phyloP scores from a whole-genome alignment of 2,888 invertebrate species.

The Synergus itoensis region DNA sequence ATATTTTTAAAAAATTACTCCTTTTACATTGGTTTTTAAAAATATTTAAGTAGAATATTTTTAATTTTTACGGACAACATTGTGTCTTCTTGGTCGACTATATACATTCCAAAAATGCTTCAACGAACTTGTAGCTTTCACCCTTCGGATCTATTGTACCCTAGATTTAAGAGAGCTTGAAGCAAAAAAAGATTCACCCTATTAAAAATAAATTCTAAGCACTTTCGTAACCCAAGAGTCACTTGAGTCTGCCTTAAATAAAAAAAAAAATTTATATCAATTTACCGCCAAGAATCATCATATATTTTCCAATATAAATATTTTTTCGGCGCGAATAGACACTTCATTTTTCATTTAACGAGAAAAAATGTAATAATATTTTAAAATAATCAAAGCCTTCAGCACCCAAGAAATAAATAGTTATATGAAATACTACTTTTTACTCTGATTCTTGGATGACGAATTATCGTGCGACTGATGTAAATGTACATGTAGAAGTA shows the following conservation, averaged over 20 bases:
- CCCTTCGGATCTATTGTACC: slow-evolving; percentile 17
- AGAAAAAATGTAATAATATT: background rate
- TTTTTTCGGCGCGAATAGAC: background rate
- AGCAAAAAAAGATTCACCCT: background rate
- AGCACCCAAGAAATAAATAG: background rate
- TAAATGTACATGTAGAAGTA: slow-evolving; percentile 33
- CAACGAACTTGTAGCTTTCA: slow-evolving; percentile 33
- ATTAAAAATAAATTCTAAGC: slow-evolving; percentile 9
- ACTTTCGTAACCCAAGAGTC: slow-evolving; percentile 35
- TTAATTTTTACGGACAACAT: background rate
- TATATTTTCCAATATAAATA: too few species aligned
- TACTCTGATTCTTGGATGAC: slow-evolving; percentile 30
- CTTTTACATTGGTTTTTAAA: background rate
- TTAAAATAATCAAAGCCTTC: background rate
- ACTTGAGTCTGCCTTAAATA: background rate
- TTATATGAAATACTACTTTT: background rate
- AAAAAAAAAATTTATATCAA: background rate
- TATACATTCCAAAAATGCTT: background rate
- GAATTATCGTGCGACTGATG: slow-evolving; percentile 28
- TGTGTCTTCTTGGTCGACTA: background rate
- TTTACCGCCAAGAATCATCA: background rate
- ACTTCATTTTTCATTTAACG: background rate
- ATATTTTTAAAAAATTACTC: background rate
- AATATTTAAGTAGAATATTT: background rate
- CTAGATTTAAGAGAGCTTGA: background rate